Evolutionary conservation across 2,888 invertebrate genomes (phyloP), one percentile per base, ranked within the genome.

Genomic region (Leptopterna dolabrata): DNA sequence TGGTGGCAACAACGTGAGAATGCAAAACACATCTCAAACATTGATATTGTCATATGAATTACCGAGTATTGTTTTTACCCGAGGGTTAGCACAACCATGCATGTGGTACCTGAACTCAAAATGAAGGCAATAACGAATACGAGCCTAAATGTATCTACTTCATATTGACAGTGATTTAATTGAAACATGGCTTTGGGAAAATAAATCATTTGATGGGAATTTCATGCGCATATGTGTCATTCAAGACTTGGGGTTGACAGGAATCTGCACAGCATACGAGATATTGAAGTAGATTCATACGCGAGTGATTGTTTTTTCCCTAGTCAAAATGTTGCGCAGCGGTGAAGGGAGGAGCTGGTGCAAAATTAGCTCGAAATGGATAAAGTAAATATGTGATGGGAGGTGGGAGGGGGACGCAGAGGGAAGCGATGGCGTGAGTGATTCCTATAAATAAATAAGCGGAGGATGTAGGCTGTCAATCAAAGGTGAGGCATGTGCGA

Each of bases 371-470:
- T 24, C 63, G 36, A 82, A 24, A 45, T 76, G 81, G 55, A 41
- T 73, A 73, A 73, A 73, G 73, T 41, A 73, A 30, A 73, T 73
- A 73, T 36, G 87, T 41, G 76, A 41, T 47, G 51, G 30, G 43
- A 4, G 41, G 87, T 41, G 41, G 24, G 29, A 13, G 36, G 43
- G 36, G 45, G 81, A 27, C 55, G 43, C 63, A 41, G 83, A 47
- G 83, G 63, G 70, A 36, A 55, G 51, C 63, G 63, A 51, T 71
- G 73, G 78, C 78, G 78, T 78, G 86, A 86, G 80, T 87, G 80
- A 87, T 87, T 87, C 41, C 71, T 87, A 81, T 87, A 87, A 87
- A 87, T 87, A 87, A 87, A 87, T 87, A 87, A 87, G 87, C 51
- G 81, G 51, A 87, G 87, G 87, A 81, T 87, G 87, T 87, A 41